Conservation (phyloP, 1,140 invertebrate species). For the Trichonephila clavata region DNA sequence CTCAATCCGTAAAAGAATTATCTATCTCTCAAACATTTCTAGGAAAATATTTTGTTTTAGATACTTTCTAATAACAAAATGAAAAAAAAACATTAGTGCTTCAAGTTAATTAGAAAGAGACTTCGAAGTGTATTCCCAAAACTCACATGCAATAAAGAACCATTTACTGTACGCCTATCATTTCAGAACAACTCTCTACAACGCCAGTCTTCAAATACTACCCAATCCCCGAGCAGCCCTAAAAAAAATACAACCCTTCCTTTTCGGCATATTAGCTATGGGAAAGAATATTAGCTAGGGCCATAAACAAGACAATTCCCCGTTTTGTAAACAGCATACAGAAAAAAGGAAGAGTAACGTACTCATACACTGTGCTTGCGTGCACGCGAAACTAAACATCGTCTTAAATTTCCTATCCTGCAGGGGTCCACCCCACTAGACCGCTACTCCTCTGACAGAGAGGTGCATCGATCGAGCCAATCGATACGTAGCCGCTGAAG, state of each 20-base stretch:
- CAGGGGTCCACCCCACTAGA: neutral
- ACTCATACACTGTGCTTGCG: neutral
- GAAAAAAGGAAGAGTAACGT: neutral
- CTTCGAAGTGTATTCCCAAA: no score
- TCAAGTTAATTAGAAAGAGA: no score
- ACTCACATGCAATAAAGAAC: no score
- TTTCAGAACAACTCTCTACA: neutral
- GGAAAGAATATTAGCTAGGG: neutral
- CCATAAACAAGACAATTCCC: neutral
- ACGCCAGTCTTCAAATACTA: no score
- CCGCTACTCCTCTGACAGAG: neutral
- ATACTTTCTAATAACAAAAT: no score
- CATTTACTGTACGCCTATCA: neutral
- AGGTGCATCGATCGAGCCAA: neutral
- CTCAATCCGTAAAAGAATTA: no score
- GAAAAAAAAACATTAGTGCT: no score
- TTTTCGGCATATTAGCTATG: neutral
- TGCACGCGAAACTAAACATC: neutral
- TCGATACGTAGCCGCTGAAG: neutral
- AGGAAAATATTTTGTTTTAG: no score
- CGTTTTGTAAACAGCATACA: neutral
- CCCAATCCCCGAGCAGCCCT: no score
- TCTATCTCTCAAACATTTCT: no score
- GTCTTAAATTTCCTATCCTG: neutral
- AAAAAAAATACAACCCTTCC: neutral